Conservation (phyloP, 2,797 vertebrate species). For the Oreochromis mossambicus region DNA sequence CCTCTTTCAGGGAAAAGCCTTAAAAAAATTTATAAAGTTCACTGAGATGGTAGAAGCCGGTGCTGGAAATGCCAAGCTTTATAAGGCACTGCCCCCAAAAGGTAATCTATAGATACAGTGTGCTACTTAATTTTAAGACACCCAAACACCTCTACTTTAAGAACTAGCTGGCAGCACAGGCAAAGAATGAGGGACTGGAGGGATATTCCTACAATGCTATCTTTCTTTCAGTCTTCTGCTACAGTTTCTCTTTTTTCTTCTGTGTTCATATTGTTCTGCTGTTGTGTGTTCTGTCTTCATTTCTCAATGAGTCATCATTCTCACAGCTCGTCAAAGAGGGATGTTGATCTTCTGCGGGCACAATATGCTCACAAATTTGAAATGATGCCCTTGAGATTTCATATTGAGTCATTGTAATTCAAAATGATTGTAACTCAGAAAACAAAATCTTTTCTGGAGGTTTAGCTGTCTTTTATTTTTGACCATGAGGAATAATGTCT, state of each 20-base stretch:
- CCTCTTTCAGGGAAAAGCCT: neutral
- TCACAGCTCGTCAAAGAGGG: neutral
- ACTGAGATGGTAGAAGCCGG: neutral
- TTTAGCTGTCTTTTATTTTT: neutral
- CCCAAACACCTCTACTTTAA: neutral
- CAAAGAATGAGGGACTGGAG: constrained; percentile 9
- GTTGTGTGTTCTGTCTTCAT: neutral
- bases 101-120: constrained; percentile 15
- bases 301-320: neutral
- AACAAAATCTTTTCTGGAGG: neutral
- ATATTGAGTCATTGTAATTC: neutral
- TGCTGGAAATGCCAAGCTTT: constrained; percentile 41
- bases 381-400: neutral
- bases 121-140: constrained; percentile 16
- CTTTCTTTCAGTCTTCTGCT: neutral
- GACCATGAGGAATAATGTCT: neutral
- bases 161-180: neutral
- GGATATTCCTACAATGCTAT: neutral
- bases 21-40: constrained; percentile 14
- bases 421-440: neutral
- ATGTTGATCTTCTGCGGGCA: neutral
- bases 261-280: neutral
- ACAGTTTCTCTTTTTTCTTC: neutral
- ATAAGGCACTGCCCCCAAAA: constrained; percentile 33
- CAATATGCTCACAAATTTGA: neutral